Evolutionary conservation across 2,888 invertebrate species (phyloP).

Genomic region (Sphaeridia pumilis): DNA sequence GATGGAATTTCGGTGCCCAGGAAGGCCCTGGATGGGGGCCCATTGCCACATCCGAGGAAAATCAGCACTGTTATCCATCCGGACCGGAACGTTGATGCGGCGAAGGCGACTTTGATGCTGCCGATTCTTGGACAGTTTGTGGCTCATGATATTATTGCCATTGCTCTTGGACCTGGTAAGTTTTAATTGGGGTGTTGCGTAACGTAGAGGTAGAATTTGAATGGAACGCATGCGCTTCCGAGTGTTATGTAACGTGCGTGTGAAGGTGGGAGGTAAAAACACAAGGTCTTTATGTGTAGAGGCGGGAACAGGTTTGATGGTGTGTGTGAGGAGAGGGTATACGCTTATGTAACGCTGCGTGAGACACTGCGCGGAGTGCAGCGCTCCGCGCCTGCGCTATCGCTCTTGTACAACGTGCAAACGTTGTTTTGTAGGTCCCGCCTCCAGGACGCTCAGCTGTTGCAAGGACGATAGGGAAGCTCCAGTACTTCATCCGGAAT

Average conservation of each 20-base stretch:
- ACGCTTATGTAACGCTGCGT: too few relatives aligned
- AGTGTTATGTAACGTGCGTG: too few relatives aligned
- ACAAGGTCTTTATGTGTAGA: too few relatives aligned
- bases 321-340: too few relatives aligned
- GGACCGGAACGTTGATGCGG: conserved; percentile 42
- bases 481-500: conserved; percentile 41
- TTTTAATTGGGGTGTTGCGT: too few relatives aligned
- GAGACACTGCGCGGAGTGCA: too few relatives aligned
- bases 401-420: too few relatives aligned
- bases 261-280: too few relatives aligned
- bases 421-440: not conserved
- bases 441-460: conserved; percentile 43
- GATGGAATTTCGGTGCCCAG: conserved; percentile 45
- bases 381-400: too few relatives aligned
- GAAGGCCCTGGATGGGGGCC: conserved; percentile 35
- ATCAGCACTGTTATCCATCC: conserved; percentile 44
- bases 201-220: conserved; percentile 37
- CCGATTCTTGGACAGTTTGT: conserved; percentile 46
- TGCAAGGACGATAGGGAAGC: conserved; percentile 41
- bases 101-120: conserved; percentile 45
- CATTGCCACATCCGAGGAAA: conserved; percentile 44
- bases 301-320: too few relatives aligned
- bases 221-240: too few relatives aligned
- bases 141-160: conserved; percentile 46
- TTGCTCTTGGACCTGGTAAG: conserved; percentile 43